Base-by-base conservation (phyloP, 2,888 invertebrate genomes). In the Bugula neritina region DNA sequence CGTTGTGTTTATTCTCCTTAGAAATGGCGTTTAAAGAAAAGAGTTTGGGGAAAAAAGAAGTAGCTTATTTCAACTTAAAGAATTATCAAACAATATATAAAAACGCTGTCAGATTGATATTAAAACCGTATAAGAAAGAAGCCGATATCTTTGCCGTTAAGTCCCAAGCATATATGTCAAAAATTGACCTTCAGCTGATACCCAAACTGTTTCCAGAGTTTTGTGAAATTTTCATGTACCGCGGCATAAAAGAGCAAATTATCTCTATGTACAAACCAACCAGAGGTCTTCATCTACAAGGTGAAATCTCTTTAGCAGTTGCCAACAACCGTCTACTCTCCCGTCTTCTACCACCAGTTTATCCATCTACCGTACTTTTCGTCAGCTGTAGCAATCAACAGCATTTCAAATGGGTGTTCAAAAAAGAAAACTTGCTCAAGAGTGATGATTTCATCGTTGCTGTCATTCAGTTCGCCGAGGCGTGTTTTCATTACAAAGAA, bases 291-390 rank as follows among this genome's bases (percentile, higher is more conserved):
- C 3, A 21, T 5, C 57, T 23, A 5, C 23, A 21, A 5, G 25
- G 5, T 13, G 3, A n/a, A 3, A 3, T 57, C n/a, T 23, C 57
- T 5, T 21, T 21, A 23, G 3, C 3, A 10, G n/a, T 57, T 23
- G n/a, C n/a, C 5, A 13, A 3, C 5, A 57, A n/a, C 25, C 57
- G 10, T 57, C n/a, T 5, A 23, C 57, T 57, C 10, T 57, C 25
- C 3, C 3, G n/a, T 10, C 3, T 57, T 21, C 25, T 57, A 23
- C 57, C 57, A 21, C 3, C 3, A 21, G 25, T 25, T 73, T 76
- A 79, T 21, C 76, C 57, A 5, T 5, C n/a, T 5, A 13, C 25
- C 25, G 3, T 57, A 5, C n/a, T 23, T 5, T 57, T 3, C 10
- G 3, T 23, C 23, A 21, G 57, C 23, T 57, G 57, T 27, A 5